A percentile compares a stretch with the other conserved stretches of the same genome.
phyloP scores from a whole-genome alignment of 2,888 invertebrate species.

The Brachycybe producta region DNA sequence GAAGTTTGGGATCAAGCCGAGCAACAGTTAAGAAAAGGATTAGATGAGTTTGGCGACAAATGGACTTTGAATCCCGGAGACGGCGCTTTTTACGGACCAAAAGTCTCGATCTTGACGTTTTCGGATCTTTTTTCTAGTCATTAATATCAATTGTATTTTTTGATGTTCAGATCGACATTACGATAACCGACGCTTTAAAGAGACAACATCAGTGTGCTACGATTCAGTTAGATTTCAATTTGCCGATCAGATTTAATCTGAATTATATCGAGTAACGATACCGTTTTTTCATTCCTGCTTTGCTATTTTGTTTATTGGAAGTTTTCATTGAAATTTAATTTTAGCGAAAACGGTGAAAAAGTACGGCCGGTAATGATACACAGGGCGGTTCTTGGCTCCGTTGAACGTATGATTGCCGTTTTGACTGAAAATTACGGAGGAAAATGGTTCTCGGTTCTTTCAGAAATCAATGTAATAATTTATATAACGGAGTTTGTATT shows the following conservation, averaged over 20 bases:
- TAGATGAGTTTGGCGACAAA: constrained; percentile 68
- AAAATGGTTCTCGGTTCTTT: constrained; percentile 55
- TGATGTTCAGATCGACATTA: constrained; percentile 66
- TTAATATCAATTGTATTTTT: constrained; percentile 9
- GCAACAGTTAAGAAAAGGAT: constrained; percentile 66
- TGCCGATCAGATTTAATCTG: constrained; percentile 82
- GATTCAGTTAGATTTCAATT: constrained; percentile 94
- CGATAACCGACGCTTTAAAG: constrained; percentile 80
- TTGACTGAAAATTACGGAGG: constrained; percentile 93
- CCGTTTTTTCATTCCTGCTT: background rate
- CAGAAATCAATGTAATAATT: background rate
- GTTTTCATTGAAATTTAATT: too few species aligned
- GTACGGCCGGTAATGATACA: constrained; percentile 95
- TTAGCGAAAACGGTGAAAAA: constrained; percentile 72
- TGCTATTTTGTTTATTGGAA: too few species aligned
- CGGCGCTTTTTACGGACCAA: constrained; percentile 98
- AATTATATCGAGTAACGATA: constrained; percentile 49
- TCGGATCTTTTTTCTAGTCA: background rate
- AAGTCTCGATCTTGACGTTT: constrained; percentile 35
- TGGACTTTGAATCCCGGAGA: constrained; percentile 92
- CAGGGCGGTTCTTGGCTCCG: constrained; percentile 90
- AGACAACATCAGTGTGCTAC: constrained; percentile 92
- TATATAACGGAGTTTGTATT: background rate
- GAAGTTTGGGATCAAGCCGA: constrained; percentile 87
- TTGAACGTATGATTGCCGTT: constrained; percentile 96